Evolutionary conservation across 2,797 vertebrate genomes (phyloP), one percentile per base, ranked within the genome.

Genomic region (Chaetodon trifasciatus): DNA sequence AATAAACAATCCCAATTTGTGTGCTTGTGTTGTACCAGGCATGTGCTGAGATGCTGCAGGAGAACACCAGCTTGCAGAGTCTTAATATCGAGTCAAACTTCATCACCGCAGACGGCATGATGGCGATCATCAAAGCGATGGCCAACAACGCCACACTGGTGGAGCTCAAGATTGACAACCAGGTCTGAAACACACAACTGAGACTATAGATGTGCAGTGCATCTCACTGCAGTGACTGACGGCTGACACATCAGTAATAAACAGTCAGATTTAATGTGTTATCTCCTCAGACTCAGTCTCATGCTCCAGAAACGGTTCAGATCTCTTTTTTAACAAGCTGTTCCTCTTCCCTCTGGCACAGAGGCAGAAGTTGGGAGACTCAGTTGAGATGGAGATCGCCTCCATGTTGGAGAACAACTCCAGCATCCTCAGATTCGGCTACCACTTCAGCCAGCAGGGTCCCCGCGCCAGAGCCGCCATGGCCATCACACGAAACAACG

Each of bases 31-130:
- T 79, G 52, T 23, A 3, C 1, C 93, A 99, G 98, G 97, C 97
- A 0, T 94, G 97, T 79, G 98, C 98, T 0, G 97, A 97, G 92
- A 99, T 99, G 98, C 91, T 99, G 88, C 93, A 92, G 85, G 95
- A 95, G 79, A 99, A 99, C 93, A 97, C 93, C 76, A 96, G 94
- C 73, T 94, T 99, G 74, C 94, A 96, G 93, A 97, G 95, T 93
- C 96, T 99, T 91, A 99, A 99, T 84, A 95, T 99, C 0, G 98
- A 99, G 85, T 99, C 98, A 73, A 99, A 99, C 95, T 99, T 99
- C 93, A 99, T 99, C 90, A 98, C 96, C 50, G 92, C 96, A 1
- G 86, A 96, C 0, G 98, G 98, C 46, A 98, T 99, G 96, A 95
- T 95, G 96, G 95, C 96, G 2, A 90, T 99, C 69, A 89, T 98